Conservation (phyloP, 2,797 vertebrate species). For the Centropyge bicolor region DNA sequence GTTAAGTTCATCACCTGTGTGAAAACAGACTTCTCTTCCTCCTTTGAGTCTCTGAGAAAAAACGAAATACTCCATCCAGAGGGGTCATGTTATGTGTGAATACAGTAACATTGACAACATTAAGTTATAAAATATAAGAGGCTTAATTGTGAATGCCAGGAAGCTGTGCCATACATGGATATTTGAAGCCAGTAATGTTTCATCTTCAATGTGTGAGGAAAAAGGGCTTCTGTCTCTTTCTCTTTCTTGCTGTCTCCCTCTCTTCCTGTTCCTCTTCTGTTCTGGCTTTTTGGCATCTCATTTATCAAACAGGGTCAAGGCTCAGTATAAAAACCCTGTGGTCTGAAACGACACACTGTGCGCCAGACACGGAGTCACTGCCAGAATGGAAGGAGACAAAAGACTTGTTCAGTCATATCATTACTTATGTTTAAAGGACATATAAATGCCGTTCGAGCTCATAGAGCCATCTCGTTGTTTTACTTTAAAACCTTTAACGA, state of each 20-base stretch:
- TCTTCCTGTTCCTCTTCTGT: conserved; percentile 43
- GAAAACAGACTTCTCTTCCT: neutral
- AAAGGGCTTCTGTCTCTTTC: conserved; percentile 15
- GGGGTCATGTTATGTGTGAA: neutral
- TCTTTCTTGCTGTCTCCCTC: conserved; percentile 22
- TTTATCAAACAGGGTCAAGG: conserved; percentile 66
- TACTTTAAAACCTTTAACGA: conserved; percentile 31
- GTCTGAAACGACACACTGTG: conserved; percentile 46
- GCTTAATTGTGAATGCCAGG: conserved; percentile 21
- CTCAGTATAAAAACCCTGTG: conserved; percentile 56
- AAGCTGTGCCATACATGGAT: neutral
- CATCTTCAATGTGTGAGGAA: conserved; percentile 31
- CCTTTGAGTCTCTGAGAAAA: neutral
- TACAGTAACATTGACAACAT: neutral
- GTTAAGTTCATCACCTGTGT: conserved; percentile 8
- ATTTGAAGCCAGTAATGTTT: conserved; percentile 23
- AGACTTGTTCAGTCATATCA: conserved; percentile 21
- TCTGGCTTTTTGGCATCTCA: conserved; percentile 63
- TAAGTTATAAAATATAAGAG: conserved; percentile 15
- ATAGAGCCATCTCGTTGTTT: neutral
- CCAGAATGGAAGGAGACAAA: conserved; percentile 33
- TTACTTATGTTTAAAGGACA: conserved; percentile 12
- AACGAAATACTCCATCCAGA: neutral
- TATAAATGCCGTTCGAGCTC: conserved; percentile 2
- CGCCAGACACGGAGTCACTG: conserved; percentile 30